Base-by-base conservation (phyloP, 37 sponge, comb jelly and placozoan species). In the Crambe crambe region DNA sequence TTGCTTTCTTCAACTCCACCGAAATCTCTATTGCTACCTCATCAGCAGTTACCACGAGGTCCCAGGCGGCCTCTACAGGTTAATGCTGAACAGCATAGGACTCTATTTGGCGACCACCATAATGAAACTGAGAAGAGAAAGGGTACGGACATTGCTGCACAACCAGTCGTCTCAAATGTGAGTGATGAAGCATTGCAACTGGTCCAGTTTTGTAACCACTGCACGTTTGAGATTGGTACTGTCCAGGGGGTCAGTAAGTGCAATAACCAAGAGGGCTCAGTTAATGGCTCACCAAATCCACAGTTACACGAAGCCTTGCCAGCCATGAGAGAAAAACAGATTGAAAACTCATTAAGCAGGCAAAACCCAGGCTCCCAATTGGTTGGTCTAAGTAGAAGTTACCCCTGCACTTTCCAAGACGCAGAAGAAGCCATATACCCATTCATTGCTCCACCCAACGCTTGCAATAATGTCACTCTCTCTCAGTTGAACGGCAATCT, bases 181-280 rank as follows among this genome's bases (percentile, higher is more conserved):
- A 65, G 66, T 65, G 66, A 65, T 18, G 66, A 65, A 34, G 66
- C 66, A 2, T 30, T 65, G 66, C 66, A 65, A 30, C 66, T 65
- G 31, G 31, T 65, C 31, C 66, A 65, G 31, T 65, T 65, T 30
- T 65, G 66, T 30, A 65, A 65, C 35, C 66, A 65, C 34, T 65
- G 66, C 31, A 31, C 66, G 17, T 18, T 65, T 31, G 66, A 32
- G 31, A 2, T 65, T 18, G 66, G 66, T 6, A 2, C 34, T 3
- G 31, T 30, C 15, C 10, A 20, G 61, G 17, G 17, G 21, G 17
- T 26, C 17, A 25, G 61, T 25, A 22, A 25, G 4, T 5, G 61
- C 26, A 60, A 22, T 4, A 26, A 20, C 17, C 6, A 60, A n/a
- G 27, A 60, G 5, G n/a, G 18, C 3, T 25, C 23, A 60, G 61